Evolutionary conservation across 2,113 vertebrate species (phyloP).

Genomic region (Gadus macrocephalus): DNA sequence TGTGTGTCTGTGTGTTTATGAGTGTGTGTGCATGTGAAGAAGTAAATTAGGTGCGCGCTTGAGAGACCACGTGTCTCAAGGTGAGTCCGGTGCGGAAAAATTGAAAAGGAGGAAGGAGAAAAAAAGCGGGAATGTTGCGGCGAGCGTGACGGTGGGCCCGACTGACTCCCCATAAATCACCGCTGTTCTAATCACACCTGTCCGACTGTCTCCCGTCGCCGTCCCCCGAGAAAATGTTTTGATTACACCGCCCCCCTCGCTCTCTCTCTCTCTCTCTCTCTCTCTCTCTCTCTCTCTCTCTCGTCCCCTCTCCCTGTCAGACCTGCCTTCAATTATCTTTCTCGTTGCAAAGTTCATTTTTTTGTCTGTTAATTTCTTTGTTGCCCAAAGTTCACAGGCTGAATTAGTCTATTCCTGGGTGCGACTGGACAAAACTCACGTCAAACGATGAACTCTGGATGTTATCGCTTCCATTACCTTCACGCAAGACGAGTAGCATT

Average conservation of each 20-base stretch:
- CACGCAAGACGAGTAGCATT: too few relatives aligned
- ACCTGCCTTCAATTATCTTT: constrained; percentile 93
- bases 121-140: constrained; percentile 36
- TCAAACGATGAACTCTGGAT: too few relatives aligned
- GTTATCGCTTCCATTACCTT: too few relatives aligned
- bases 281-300: constrained; percentile 25
- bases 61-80: constrained; percentile 58
- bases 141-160: constrained; percentile 69
- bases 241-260: not conserved
- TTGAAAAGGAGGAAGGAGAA: constrained; percentile 28
- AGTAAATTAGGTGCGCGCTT: not conserved
- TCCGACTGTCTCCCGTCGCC: constrained; percentile 9
- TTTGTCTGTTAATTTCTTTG: constrained; percentile 71
- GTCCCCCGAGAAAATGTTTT: not conserved
- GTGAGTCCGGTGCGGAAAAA: constrained; percentile 59
- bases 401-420: constrained; percentile 80
- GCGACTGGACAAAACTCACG: not conserved
- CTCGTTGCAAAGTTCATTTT: constrained; percentile 90
- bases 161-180: constrained; percentile 90
- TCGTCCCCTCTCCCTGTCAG: constrained; percentile 74
- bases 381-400: too few relatives aligned
- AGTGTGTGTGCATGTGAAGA: constrained; percentile 23
- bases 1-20: constrained; percentile 16
- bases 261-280: too few relatives aligned
- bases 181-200: constrained; percentile 94